Base-by-base conservation (phyloP, 2,888 invertebrate species). In the Gasteruption jaculator region DNA sequence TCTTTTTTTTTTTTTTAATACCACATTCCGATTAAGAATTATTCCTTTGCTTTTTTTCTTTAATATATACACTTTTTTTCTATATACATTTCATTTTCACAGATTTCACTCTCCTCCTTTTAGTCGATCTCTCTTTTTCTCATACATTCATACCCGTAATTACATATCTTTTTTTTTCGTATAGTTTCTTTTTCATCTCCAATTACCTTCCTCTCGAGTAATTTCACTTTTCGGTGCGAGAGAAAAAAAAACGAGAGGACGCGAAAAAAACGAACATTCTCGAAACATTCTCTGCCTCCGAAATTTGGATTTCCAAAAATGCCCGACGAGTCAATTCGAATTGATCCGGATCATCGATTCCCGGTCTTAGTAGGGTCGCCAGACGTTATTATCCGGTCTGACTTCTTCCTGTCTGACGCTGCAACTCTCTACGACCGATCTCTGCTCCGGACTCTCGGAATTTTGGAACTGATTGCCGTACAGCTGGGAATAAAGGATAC, bases 401-500 rank as follows among this genome's bases (percentile, higher is more conserved):
- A 68, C 64, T 30, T 66, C 69, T 39, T 70, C 69, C 50, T 70
- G 68, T 45, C 61, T 59, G 24, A 58, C 60, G 48, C 69, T 61
- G 32, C 68, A 66, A 43, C 63, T 68, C 27, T 68, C 69, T 33
- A 63, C 56, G 8, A 68, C 68, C 12, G 63, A 61, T 26, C 68
- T 61, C 41, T 69, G 68, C 29, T 70, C 68, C n/a, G 63, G 52
- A 38, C 60, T 63, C 42, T 69, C 70, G 3, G 64, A 58, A 46
- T 62, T 70, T 45, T 67, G 68, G 46, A 69, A 69, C 48, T 70
- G 69, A 48, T 70, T 71, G 3, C 87, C 86, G 57, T 89, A 89
- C 14, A 89, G 71, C 63, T 90, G 90, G 5, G 89, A 89, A 71
- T 90, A 91, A 3, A 91, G 74, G 49, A 90, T 73, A 57, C 89